Percentiles rank a stretch among this genome's conserved stretches.
phyloP scores from a whole-genome alignment of 2,113 vertebrate species.

The Sebastes fasciatus region DNA sequence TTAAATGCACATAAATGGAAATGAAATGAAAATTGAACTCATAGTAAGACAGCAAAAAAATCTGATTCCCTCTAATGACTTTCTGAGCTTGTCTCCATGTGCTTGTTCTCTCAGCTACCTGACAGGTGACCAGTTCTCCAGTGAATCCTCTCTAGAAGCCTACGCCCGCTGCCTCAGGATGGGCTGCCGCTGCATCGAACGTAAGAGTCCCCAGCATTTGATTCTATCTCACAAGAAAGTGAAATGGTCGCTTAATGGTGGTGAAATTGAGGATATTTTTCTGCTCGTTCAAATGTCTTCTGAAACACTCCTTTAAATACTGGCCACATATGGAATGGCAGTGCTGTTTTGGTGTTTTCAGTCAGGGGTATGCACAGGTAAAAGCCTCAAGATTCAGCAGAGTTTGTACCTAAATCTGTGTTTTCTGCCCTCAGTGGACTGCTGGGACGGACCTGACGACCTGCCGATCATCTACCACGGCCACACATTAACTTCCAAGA shows the following conservation, averaged over 20 bases:
- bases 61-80: background rate
- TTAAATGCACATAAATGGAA: background rate
- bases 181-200: conserved; percentile 91
- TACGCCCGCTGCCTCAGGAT: conserved; percentile 90
- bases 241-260: accelerated
- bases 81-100: background rate
- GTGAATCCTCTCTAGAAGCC: conserved; percentile 90
- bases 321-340: background rate
- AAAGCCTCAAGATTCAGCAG: too few species aligned
- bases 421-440: conserved; percentile 84
- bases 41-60: too few species aligned
- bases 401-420: background rate
- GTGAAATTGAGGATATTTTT: background rate
- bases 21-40: background rate
- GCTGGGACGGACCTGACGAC: conserved; percentile 91
- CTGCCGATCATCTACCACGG: conserved; percentile 93
- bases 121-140: conserved; percentile 92
- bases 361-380: too few species aligned
- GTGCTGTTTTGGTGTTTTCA: background rate
- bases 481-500: conserved; percentile 91
- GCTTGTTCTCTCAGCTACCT: conserved; percentile 82
- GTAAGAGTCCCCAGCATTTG: conserved; percentile 72
- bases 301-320: background rate
- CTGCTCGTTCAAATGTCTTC: background rate
- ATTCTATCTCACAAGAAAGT: background rate